phyloP scores from a whole-genome alignment of 2,888 invertebrate species.

The Stenolophus ochropezus region DNA sequence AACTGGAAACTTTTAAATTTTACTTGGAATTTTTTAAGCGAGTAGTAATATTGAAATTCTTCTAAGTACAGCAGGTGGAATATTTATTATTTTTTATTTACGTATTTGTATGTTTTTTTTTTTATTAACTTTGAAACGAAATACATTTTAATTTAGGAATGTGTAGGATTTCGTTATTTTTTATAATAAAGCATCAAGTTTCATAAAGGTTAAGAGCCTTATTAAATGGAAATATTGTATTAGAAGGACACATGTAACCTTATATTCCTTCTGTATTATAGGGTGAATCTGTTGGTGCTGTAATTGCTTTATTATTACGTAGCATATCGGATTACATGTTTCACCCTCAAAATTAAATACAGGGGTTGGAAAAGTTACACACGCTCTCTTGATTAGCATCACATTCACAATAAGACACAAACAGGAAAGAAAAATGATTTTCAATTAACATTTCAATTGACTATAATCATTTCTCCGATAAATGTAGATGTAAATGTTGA shows the following conservation, averaged over 20 bases:
- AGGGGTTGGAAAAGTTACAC: neutral
- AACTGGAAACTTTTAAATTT: too few species aligned
- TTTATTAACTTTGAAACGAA: neutral
- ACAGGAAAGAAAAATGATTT: neutral
- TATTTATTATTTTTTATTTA: too few species aligned
- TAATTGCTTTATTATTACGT: slow-evolving; percentile 23
- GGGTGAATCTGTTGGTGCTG: slow-evolving; percentile 9
- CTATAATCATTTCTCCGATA: too few species aligned
- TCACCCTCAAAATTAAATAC: neutral
- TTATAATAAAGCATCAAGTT: slow-evolving; percentile 4
- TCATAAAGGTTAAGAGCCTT: slow-evolving; percentile 33
- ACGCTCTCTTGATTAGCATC: neutral
- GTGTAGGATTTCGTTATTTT: neutral
- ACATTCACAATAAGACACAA: neutral
- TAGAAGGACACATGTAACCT: slow-evolving; percentile 13
- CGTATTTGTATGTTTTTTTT: neutral
- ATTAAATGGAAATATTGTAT: slow-evolving; percentile 22
- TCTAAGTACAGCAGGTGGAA: too few species aligned
- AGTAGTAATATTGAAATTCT: too few species aligned
- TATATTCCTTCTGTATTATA: slow-evolving; percentile 8
- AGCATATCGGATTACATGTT: neutral
- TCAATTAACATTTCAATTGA: neutral
- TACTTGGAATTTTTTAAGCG: too few species aligned
- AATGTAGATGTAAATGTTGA: too few species aligned
- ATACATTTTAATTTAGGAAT: neutral